Evolutionary conservation across 2,797 vertebrate genomes (phyloP).

Genomic region (Rhynchotus rufescens): DNA sequence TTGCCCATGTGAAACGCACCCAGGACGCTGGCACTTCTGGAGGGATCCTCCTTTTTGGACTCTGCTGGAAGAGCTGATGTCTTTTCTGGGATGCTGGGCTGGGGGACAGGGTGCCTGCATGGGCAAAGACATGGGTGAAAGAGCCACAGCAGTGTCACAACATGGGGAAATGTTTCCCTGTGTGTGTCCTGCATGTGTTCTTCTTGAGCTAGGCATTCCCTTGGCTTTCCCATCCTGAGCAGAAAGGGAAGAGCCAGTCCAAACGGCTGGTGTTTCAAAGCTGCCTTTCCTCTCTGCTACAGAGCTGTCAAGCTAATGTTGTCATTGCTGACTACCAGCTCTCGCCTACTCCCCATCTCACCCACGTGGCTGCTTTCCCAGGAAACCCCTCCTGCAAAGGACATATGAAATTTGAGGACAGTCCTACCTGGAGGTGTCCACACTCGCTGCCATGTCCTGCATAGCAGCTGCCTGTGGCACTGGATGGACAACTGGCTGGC

Average conservation of each 20-base stretch:
- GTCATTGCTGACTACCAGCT: background rate
- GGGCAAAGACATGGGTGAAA: background rate
- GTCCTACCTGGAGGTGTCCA: slow-evolving; percentile 70
- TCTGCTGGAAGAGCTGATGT: slow-evolving; percentile 15
- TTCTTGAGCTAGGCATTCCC: background rate
- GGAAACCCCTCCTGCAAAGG: background rate
- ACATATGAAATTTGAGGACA: fast-evolving
- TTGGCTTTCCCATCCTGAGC: background rate
- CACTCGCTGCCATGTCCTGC: slow-evolving; percentile 18
- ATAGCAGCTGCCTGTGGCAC: background rate
- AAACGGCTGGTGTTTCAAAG: background rate
- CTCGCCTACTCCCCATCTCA: background rate
- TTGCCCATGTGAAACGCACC: background rate
- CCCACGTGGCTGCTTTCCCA: background rate
- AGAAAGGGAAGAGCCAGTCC: background rate
- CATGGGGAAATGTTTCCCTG: background rate
- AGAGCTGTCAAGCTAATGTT: background rate
- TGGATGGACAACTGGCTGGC: slow-evolving; percentile 49
- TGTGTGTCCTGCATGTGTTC: background rate
- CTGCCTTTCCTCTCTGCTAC: background rate
- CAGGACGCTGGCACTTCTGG: background rate
- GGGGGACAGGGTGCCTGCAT: background rate
- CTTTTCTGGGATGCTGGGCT: slow-evolving; percentile 1
- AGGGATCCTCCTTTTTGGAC: slow-evolving; percentile 55
- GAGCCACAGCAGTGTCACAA: background rate